A percentile compares a stretch with the other conserved stretches of the same genome.
These are phyloP conservation scores for Dilophus febrilis DNA, from an alignment of 2,888 invertebrate genomes.

Conservation along the genomic window DNA sequence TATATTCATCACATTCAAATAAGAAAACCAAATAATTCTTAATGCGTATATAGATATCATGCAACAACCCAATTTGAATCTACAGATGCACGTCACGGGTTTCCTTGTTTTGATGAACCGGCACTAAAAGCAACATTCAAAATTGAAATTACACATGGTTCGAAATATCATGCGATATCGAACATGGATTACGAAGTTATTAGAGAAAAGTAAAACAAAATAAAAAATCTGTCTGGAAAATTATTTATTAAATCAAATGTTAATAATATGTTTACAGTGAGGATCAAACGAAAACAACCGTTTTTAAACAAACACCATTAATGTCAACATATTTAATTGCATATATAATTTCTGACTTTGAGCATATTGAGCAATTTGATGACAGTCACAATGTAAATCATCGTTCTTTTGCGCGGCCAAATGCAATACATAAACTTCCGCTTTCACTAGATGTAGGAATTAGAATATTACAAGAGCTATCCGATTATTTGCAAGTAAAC, in stretches of 20 bases:
- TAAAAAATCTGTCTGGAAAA: too few relatives aligned
- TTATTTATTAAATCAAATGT: too few relatives aligned
- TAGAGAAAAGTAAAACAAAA: background rate
- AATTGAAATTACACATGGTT: constrained; percentile 20
- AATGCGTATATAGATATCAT: constrained; percentile 25
- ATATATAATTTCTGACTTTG: constrained; percentile 49
- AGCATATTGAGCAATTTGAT: constrained; percentile 13
- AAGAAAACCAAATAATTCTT: too few relatives aligned
- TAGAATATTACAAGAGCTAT: constrained; percentile 46
- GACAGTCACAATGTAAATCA: constrained; percentile 12
- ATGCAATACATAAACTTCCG: constrained; percentile 30
- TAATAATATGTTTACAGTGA: constrained; percentile 1
- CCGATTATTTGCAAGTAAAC: constrained; percentile 50
- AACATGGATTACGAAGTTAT: constrained; percentile 32
- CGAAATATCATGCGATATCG: constrained; percentile 20
- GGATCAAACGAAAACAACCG: constrained; percentile 14
- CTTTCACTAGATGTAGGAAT: constrained; percentile 59
- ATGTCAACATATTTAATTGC: constrained; percentile 73
- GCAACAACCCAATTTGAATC: constrained; percentile 52
- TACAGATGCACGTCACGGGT: constrained; percentile 45
- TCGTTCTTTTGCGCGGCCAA: constrained; percentile 22
- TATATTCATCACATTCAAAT: too few relatives aligned
- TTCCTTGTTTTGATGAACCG: constrained; percentile 55
- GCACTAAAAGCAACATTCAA: constrained; percentile 48
- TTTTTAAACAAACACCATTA: constrained; percentile 30